phyloP scores from a whole-genome alignment of 2,113 vertebrate genomes.

The Vimba vimba region DNA sequence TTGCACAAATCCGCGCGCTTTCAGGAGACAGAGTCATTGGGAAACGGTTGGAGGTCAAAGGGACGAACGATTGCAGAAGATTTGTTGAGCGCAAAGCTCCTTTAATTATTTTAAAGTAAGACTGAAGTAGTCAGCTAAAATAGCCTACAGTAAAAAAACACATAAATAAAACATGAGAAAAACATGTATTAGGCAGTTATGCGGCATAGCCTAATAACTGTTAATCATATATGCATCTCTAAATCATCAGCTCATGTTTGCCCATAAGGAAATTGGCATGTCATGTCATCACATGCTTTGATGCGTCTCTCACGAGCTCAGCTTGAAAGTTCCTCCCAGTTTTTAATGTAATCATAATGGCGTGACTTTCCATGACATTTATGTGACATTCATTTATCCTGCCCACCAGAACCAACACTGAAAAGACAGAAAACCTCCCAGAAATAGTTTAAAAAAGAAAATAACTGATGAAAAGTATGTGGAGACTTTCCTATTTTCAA shows the following conservation, averaged over 20 bases:
- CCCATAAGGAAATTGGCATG: not conserved
- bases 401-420: not conserved
- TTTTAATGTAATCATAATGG: constrained; percentile 6
- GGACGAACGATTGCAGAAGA: not conserved
- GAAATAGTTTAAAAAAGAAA: not conserved
- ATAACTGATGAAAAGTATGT: not conserved
- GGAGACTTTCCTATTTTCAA: not conserved
- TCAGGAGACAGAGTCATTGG: not conserved
- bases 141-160: not conserved
- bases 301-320: constrained; percentile 34
- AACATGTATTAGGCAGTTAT: no score
- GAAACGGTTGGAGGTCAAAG: not conserved
- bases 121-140: not conserved
- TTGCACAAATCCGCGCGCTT: not conserved
- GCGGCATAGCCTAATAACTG: not conserved
- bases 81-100: not conserved
- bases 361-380: constrained; percentile 22
- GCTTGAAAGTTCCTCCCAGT: not conserved
- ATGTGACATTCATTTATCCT: not conserved
- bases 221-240: not conserved
- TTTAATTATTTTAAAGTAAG: not conserved
- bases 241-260: not conserved
- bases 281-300: constrained; percentile 18
- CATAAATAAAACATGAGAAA: not conserved
- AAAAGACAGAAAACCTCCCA: not conserved